These are phyloP conservation scores for Percopsis transmontana DNA, from an alignment of 2,113 vertebrate species.

Conservation along the genomic window DNA sequence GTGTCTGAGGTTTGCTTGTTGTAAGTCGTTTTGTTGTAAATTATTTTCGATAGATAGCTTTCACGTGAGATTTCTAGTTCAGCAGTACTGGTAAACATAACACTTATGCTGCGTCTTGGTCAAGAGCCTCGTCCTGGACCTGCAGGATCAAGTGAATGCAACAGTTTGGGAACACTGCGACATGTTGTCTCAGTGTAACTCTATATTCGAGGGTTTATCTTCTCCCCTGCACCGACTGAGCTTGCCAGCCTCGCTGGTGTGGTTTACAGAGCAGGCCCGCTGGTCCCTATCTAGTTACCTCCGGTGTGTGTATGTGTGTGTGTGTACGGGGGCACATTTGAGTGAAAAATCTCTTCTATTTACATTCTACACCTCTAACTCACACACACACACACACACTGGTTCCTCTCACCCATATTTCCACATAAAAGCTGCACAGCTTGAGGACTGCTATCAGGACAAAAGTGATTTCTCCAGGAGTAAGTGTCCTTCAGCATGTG, in stretches of 20 bases:
- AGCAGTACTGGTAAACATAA: background rate
- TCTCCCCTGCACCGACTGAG: constrained; percentile 44
- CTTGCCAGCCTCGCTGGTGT: constrained; percentile 61
- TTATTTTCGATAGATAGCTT: background rate
- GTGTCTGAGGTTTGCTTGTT: no score
- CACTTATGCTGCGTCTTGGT: background rate
- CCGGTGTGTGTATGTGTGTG: constrained; percentile 26
- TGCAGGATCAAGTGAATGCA: constrained; percentile 48
- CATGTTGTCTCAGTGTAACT: constrained; percentile 42
- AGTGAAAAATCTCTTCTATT: constrained; percentile 79
- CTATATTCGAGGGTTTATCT: constrained; percentile 23
- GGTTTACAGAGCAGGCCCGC: constrained; percentile 49
- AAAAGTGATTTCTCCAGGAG: constrained; percentile 77
- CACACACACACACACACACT: background rate
- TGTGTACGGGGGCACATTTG: constrained; percentile 46
- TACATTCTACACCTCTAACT: constrained; percentile 74
- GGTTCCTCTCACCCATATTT: constrained; percentile 46
- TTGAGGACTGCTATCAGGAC: constrained; percentile 67
- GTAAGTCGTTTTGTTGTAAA: background rate
- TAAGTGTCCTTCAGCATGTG: constrained; percentile 83
- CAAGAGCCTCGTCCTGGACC: background rate
- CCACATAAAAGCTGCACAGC: constrained; percentile 68
- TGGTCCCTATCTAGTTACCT: constrained; percentile 16
- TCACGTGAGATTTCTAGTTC: background rate
- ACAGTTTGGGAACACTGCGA: constrained; percentile 46